A percentile compares a stretch with the other conserved stretches of the same genome.
Conservation (phyloP, 2,888 invertebrate species). For the Thyatira batis region DNA sequence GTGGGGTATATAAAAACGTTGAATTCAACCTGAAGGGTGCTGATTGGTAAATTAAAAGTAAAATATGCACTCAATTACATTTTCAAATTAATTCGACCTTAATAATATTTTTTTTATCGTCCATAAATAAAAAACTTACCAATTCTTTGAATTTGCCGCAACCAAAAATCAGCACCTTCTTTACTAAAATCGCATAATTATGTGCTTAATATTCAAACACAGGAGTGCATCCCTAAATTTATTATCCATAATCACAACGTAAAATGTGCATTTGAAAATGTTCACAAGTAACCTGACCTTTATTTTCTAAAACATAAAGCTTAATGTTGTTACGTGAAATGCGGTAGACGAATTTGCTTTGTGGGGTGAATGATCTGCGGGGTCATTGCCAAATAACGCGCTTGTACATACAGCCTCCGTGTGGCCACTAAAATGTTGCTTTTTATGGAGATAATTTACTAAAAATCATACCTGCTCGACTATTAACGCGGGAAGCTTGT, state of each 20-base stretch:
- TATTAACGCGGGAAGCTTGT: neutral
- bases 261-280: conserved; percentile 14
- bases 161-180: conserved; percentile 14
- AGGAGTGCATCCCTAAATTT: conserved; percentile 20
- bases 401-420: conserved; percentile 57
- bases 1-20: too few species aligned
- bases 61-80: neutral
- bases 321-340: conserved; percentile 20
- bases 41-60: neutral
- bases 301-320: conserved; percentile 26
- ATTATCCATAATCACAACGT: conserved; percentile 22
- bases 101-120: neutral
- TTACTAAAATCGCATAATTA: conserved; percentile 10
- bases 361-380: conserved; percentile 65
- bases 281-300: conserved; percentile 13
- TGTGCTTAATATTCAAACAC: conserved; percentile 20
- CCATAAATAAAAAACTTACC: neutral
- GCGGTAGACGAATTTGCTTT: conserved; percentile 20
- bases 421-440: conserved; percentile 64
- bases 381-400: conserved; percentile 79
- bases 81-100: neutral
- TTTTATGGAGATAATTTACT: conserved; percentile 27
- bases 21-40: neutral
- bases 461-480: conserved; percentile 10
- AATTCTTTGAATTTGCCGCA: conserved; percentile 3